These are phyloP conservation scores for Pyralis farinalis DNA, from an alignment of 2,888 invertebrate species.

Conservation along the genomic window DNA sequence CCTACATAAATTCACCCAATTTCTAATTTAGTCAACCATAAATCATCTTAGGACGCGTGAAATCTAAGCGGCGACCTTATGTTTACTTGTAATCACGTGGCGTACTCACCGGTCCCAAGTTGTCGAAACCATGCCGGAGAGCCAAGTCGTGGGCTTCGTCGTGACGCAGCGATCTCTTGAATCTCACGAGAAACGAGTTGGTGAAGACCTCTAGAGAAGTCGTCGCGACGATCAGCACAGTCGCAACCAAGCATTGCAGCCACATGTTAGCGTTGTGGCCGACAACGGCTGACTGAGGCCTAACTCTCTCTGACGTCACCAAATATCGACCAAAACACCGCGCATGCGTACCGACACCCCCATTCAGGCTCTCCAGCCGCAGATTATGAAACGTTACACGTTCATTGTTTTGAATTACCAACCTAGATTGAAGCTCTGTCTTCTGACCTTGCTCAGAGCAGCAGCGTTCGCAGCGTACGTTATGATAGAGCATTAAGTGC, in stretches of 20 bases:
- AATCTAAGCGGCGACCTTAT: constrained; percentile 36
- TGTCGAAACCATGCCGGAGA: constrained; percentile 94
- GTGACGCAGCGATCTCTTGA: constrained; percentile 88
- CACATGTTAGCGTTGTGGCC: constrained; percentile 70
- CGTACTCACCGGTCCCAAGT: constrained; percentile 94
- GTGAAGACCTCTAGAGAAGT: constrained; percentile 90
- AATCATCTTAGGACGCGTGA: constrained; percentile 28
- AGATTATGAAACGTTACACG: constrained; percentile 51
- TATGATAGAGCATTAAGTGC: constrained; percentile 10
- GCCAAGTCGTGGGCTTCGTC: constrained; percentile 91
- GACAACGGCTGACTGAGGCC: constrained; percentile 69
- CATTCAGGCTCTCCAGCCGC: constrained; percentile 38
- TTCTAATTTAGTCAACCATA: constrained; percentile 16
- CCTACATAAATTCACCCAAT: constrained; percentile 22
- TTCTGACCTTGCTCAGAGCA: constrained; percentile 20
- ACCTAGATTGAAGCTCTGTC: constrained; percentile 29
- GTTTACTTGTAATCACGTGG: constrained; percentile 75
- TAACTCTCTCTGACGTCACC: constrained; percentile 64
- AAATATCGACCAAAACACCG: constrained; percentile 57
- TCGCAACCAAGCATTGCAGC: constrained; percentile 67
- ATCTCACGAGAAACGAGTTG: constrained; percentile 96
- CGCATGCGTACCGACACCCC: constrained; percentile 52
- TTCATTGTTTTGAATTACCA: constrained; percentile 46
- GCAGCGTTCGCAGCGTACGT: constrained; percentile 25
- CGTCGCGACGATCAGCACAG: constrained; percentile 60